These are phyloP conservation scores for Heliconius ethilla DNA, from an alignment of 2,888 invertebrate genomes.

Conservation along the genomic window DNA sequence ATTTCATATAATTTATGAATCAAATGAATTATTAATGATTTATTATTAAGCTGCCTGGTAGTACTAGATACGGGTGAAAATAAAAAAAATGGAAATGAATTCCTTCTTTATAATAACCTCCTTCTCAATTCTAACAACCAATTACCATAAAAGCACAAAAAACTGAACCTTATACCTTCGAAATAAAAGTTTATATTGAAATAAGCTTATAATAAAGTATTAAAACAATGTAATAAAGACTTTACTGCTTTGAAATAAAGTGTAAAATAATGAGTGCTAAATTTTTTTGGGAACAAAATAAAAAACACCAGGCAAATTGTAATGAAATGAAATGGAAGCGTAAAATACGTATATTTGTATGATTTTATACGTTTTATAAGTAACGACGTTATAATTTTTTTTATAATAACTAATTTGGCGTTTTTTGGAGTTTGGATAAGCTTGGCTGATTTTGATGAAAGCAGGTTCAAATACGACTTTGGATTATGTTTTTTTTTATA, in stretches of 20 bases:
- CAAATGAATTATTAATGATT: too few relatives aligned
- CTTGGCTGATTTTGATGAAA: too few relatives aligned
- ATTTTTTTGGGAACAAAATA: slow-evolving; percentile 35
- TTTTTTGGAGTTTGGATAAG: too few relatives aligned
- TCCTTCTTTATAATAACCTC: slow-evolving; percentile 5
- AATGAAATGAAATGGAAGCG: slow-evolving; percentile 38
- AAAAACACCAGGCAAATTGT: slow-evolving; percentile 35
- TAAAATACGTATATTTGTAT: slow-evolving; percentile 34
- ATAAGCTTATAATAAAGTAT: background rate
- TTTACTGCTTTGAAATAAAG: background rate
- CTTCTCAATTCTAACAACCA: slow-evolving; percentile 33
- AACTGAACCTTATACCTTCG: slow-evolving; percentile 6
- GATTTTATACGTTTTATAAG: background rate
- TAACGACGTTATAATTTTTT: background rate
- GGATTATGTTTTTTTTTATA: too few relatives aligned
- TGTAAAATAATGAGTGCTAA: background rate
- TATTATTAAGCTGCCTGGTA: too few relatives aligned
- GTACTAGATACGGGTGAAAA: too few relatives aligned
- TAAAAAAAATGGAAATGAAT: background rate
- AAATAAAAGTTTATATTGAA: background rate
- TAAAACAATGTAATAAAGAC: background rate
- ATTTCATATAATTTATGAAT: too few relatives aligned
- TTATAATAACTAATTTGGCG: background rate
- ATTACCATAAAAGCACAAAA: slow-evolving; percentile 25
- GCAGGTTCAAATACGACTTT: too few relatives aligned